Base-by-base conservation (phyloP, 2,797 vertebrate species). In the Vireo griseus region DNA sequence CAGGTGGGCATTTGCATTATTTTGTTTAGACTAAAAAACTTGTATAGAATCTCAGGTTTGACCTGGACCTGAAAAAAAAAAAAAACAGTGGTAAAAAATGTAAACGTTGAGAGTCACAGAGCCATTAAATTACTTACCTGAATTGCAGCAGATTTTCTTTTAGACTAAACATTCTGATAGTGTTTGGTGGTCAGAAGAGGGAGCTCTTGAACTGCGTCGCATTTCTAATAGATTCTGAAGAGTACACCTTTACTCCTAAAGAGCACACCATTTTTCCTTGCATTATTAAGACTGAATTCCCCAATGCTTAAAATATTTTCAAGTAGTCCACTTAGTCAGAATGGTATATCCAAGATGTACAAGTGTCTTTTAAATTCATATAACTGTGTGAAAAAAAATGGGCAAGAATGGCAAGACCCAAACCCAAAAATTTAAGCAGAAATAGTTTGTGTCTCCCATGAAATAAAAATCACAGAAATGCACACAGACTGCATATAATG, bases 131-230 rank as follows among this genome's bases (percentile, higher is more conserved):
- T 45, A 35, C 5, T 4, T 74, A 81, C 47, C 33, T 7, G 14
- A 26, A 44, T 3, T 47, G n/a, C 3, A 72, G 35, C 8, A 58
- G 11, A 39, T 54, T 69, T 85, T 84, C 25, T 45, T 91, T 50
- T 45, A 65, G 55, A 26, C 33, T 5, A 33, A 57, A 16, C 8
- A 33, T 72, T 92, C 24, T 72, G 31, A 9, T 16, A 42, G 22
- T 21, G 42, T 55, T 31, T 54, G 15, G 4, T 78, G 24, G 14
- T 88, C 94, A 95, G 90, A 74, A 97, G 95, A 92, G 96, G 96
- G 96, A 83, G 93, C 59, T 90, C 63, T 96, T 95, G 86, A 95
- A 57, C 73, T 93, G 21, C 35, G 25, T 5, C 55, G 67, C 18
- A 2, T 55, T 58, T 12, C 19, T 76, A 55, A 57, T 79, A 35